These are phyloP conservation scores for Tenthredo notha DNA, from an alignment of 2,888 invertebrate species.

Conservation along the genomic window DNA sequence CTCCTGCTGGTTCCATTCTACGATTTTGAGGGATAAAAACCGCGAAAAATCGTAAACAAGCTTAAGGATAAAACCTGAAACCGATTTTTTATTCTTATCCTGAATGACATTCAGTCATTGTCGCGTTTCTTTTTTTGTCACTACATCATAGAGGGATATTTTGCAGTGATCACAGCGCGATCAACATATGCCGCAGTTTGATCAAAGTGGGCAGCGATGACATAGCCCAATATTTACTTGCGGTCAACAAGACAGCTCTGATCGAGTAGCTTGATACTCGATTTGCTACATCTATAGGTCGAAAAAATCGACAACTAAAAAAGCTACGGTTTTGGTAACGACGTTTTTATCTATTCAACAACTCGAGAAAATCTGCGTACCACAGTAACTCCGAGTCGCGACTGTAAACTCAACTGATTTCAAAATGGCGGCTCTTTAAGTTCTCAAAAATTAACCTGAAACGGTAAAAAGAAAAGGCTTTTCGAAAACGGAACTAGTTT, in stretches of 20 bases:
- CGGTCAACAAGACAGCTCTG: background rate
- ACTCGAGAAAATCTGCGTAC: background rate
- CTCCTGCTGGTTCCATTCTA: background rate
- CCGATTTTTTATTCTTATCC: background rate
- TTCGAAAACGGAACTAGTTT: too few species aligned
- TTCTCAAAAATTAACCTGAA: background rate
- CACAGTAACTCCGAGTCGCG: background rate
- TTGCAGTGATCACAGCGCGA: background rate
- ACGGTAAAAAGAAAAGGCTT: background rate
- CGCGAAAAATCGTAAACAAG: background rate
- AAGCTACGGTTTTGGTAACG: background rate
- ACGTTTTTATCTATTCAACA: background rate
- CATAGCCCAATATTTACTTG: background rate
- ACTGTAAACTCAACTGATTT: slow-evolving; percentile 14
- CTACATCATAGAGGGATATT: background rate
- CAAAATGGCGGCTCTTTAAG: slow-evolving; percentile 18
- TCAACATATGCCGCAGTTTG: slow-evolving; percentile 4
- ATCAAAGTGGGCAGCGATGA: background rate
- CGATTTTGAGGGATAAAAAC: background rate
- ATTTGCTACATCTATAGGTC: background rate
- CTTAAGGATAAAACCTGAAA: background rate
- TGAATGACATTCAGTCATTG: background rate
- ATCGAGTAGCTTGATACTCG: background rate
- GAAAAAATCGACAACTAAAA: background rate
- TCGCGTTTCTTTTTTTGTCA: background rate